phyloP scores from a whole-genome alignment of 1,140 invertebrate species.

The Catajapyx aquilonaris region DNA sequence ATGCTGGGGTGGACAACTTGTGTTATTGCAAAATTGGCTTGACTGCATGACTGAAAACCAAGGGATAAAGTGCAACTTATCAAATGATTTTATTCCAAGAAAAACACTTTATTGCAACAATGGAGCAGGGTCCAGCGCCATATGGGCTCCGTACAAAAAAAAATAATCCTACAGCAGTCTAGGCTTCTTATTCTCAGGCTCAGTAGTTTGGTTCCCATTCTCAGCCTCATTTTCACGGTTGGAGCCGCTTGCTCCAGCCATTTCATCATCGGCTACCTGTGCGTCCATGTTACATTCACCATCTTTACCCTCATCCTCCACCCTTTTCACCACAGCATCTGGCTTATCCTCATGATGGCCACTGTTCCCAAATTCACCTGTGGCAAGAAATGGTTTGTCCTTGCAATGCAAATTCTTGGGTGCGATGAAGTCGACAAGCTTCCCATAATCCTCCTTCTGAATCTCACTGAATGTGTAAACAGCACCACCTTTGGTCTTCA shows the following conservation, averaged over 20 bases:
- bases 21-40: too few relatives aligned
- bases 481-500: slow-evolving; percentile 75
- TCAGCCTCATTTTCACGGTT: slow-evolving; percentile 25
- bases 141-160: too few relatives aligned
- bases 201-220: slow-evolving; percentile 23
- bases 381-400: slow-evolving; percentile 43
- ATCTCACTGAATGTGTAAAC: slow-evolving; percentile 93
- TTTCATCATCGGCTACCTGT: slow-evolving; percentile 40
- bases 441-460: slow-evolving; percentile 96
- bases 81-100: too few relatives aligned
- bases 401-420: slow-evolving; percentile 87
- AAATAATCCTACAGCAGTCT: too few relatives aligned
- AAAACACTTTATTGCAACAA: too few relatives aligned
- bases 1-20: too few relatives aligned
- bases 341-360: slow-evolving; percentile 82
- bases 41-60: too few relatives aligned
- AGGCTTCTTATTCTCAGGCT: slow-evolving; percentile 26
- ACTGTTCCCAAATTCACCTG: slow-evolving; percentile 73
- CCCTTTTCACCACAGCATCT: slow-evolving; percentile 86
- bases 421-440: slow-evolving; percentile 87
- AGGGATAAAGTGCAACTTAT: too few relatives aligned
- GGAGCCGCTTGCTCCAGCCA: slow-evolving; percentile 38
- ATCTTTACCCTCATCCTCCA: slow-evolving; percentile 37
- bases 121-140: too few relatives aligned
- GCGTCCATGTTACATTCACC: slow-evolving; percentile 26